Conservation (phyloP, 2,113 vertebrate genomes). For the Tursiops truncatus region DNA sequence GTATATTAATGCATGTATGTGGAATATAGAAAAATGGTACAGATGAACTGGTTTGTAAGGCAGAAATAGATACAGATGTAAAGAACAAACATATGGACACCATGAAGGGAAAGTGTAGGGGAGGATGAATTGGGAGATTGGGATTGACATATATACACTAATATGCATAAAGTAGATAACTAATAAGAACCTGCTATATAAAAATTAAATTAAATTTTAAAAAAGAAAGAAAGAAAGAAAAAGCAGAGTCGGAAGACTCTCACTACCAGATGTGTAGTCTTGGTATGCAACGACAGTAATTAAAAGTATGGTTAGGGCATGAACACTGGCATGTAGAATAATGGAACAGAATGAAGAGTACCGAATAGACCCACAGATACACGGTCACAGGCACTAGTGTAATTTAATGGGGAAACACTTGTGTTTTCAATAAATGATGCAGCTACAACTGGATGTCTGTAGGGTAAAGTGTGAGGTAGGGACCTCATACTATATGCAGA, state of each 20-base stretch:
- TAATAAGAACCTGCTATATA: too few species aligned
- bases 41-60: too few species aligned
- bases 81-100: too few species aligned
- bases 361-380: background rate
- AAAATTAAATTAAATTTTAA: too few species aligned
- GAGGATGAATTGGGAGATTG: too few species aligned
- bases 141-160: too few species aligned
- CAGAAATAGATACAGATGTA: too few species aligned
- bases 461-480: background rate
- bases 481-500: background rate
- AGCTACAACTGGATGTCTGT: background rate
- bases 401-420: background rate
- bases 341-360: background rate
- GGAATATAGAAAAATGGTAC: too few species aligned
- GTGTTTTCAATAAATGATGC: background rate
- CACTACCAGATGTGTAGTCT: background rate
- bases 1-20: too few species aligned
- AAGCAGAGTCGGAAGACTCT: background rate
- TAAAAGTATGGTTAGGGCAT: background rate
- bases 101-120: too few species aligned
- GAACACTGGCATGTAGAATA: background rate
- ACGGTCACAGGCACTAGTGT: background rate
- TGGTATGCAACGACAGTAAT: background rate
- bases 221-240: too few species aligned
- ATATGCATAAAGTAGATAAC: too few species aligned